These are phyloP conservation scores for Trachelus iudaicus DNA, from an alignment of 2,888 invertebrate genomes.

Conservation along the genomic window DNA sequence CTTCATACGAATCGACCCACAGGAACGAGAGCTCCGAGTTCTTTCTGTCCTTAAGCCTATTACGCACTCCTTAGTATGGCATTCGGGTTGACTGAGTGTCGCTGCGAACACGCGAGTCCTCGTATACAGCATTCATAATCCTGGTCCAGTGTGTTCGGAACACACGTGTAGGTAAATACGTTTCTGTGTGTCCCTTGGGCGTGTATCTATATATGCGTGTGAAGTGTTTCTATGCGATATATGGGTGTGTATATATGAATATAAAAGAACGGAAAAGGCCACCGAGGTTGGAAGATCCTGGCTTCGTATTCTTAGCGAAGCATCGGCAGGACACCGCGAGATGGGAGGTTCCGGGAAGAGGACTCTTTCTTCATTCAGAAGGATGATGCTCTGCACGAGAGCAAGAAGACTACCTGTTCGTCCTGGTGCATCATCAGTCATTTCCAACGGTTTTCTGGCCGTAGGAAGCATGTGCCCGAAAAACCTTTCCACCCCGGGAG, in stretches of 20 bases:
- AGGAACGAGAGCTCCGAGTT: slow-evolving; percentile 8
- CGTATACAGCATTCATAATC: slow-evolving; percentile 38
- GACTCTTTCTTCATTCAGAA: slow-evolving; percentile 1
- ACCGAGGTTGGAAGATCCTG: slow-evolving; percentile 28
- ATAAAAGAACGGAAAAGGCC: slow-evolving; percentile 18
- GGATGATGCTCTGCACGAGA: slow-evolving; percentile 1
- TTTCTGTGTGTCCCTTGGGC: slow-evolving; percentile 1
- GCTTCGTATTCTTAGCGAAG: slow-evolving; percentile 6
- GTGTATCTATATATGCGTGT: slow-evolving; percentile 23
- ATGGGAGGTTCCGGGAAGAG: slow-evolving; percentile 30
- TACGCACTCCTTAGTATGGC: slow-evolving; percentile 29
- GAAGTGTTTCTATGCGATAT: too few species aligned
- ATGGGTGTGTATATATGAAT: too few species aligned
- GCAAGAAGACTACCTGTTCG: slow-evolving; percentile 50
- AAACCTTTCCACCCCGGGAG: slow-evolving; percentile 31
- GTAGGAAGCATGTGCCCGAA: slow-evolving; percentile 12
- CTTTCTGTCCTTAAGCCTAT: slow-evolving; percentile 44
- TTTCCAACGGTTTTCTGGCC: slow-evolving; percentile 49
- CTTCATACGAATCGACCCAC: too few species aligned
- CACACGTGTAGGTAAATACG: too few species aligned
- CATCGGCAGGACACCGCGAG: slow-evolving; percentile 10
- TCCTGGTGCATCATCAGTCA: slow-evolving; percentile 54
- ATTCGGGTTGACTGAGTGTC: slow-evolving; percentile 1
- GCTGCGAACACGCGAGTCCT: not conserved
- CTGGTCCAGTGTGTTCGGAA: slow-evolving; percentile 19